phyloP scores from a whole-genome alignment of 2,888 invertebrate species.

The Eustalomyia histrio region DNA sequence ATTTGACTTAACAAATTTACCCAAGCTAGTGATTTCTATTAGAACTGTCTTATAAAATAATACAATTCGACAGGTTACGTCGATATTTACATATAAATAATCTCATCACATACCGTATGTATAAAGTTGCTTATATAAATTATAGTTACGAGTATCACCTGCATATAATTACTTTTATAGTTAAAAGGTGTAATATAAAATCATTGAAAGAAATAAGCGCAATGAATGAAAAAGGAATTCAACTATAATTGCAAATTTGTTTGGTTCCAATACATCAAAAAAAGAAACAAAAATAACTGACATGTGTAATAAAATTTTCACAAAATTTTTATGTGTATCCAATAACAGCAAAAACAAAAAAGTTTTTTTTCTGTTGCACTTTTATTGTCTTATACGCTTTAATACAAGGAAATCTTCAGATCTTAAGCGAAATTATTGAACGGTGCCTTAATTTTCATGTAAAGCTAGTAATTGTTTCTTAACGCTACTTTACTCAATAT shows the following conservation, averaged over 20 bases:
- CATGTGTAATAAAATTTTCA: slow-evolving; percentile 59
- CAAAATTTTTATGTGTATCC: slow-evolving; percentile 55
- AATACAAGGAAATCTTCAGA: slow-evolving; percentile 60
- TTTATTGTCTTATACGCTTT: slow-evolving; percentile 57
- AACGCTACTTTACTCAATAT: slow-evolving; percentile 65
- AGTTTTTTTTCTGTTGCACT: slow-evolving; percentile 25
- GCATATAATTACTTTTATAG: slow-evolving; percentile 31
- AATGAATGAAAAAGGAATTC: slow-evolving; percentile 34
- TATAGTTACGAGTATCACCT: slow-evolving; percentile 26
- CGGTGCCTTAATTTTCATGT: slow-evolving; percentile 66
- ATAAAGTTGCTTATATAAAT: no score
- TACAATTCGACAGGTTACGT: no score
- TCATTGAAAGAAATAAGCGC: slow-evolving; percentile 7
- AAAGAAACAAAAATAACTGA: slow-evolving; percentile 42
- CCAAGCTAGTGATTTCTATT: no score
- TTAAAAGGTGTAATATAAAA: slow-evolving; percentile 37
- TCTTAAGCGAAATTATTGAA: slow-evolving; percentile 66
- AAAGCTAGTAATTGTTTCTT: slow-evolving; percentile 68
- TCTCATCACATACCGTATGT: no score
- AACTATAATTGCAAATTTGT: slow-evolving; percentile 48
- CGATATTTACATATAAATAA: no score
- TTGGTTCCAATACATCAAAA: slow-evolving; percentile 42
- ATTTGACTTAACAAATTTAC: no score
- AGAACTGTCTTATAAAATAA: no score
- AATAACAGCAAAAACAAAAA: slow-evolving; percentile 38